Conservation (phyloP, 2,888 invertebrate genomes). For the Agriopis aurantiaria region DNA sequence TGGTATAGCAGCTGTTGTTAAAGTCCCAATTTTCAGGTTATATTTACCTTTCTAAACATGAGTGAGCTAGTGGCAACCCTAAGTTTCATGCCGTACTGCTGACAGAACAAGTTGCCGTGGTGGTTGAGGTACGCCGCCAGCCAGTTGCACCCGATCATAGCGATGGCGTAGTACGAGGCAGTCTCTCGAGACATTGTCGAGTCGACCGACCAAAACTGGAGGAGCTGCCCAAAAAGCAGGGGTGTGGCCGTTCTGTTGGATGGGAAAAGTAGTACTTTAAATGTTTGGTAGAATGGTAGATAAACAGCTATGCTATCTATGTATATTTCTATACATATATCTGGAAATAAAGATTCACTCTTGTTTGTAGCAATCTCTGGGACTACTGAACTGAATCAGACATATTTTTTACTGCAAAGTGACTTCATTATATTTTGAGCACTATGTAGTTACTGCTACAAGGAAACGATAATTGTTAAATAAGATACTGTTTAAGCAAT, state of each 20-base stretch:
- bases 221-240: constrained; percentile 86
- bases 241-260: constrained; percentile 86
- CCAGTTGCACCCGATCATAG: constrained; percentile 77
- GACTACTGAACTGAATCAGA: no score
- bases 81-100: constrained; percentile 90
- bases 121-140: constrained; percentile 88
- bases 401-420: no score
- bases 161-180: constrained; percentile 84
- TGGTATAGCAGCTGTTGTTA: not conserved
- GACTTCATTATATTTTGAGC: no score
- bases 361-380: no score
- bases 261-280: not conserved
- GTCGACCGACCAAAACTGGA: constrained; percentile 84
- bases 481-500: no score
- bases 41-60: constrained; percentile 91
- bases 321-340: not conserved
- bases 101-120: constrained; percentile 89
- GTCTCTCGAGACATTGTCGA: constrained; percentile 70
- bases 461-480: no score
- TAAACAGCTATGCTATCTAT: not conserved
- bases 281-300: no score
- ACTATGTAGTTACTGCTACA: no score
- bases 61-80: constrained; percentile 90
- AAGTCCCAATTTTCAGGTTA: no score
- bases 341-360: no score